Conservation (phyloP, 2,888 invertebrate species). For the Helicoverpa assulta region DNA sequence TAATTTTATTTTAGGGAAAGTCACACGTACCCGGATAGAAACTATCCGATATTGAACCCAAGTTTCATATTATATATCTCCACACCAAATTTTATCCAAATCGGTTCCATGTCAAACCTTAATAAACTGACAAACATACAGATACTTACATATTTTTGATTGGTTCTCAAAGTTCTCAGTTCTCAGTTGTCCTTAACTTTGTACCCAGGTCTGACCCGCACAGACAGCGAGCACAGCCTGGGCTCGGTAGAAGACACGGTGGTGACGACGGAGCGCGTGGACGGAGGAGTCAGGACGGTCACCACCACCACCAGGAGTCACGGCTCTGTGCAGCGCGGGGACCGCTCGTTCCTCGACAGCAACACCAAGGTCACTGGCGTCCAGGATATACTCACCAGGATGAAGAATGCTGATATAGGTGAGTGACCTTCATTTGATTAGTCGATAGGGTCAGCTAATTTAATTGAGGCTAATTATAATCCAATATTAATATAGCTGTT, state of each 20-base stretch:
- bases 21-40: not conserved
- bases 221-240: constrained; percentile 85
- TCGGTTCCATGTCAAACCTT: not conserved
- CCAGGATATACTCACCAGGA: constrained; percentile 93
- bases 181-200: not conserved
- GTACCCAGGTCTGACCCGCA: constrained; percentile 75
- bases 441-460: too few relatives aligned
- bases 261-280: constrained; percentile 71
- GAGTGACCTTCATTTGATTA: constrained; percentile 44
- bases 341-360: constrained; percentile 93
- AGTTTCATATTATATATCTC: not conserved
- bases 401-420: constrained; percentile 94
- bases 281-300: constrained; percentile 70
- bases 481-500: too few relatives aligned
- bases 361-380: constrained; percentile 93
- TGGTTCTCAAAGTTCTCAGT: too few relatives aligned
- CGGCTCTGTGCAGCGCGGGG: constrained; percentile 57
- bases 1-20: not conserved
- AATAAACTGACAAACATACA: not conserved
- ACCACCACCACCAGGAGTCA: constrained; percentile 68
- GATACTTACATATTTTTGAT: not conserved
- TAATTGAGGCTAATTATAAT: too few relatives aligned
- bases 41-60: not conserved
- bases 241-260: constrained; percentile 78
- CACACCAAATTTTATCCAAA: not conserved